Base-by-base conservation (phyloP, 1,140 invertebrate species). In the Orussus abietinus region DNA sequence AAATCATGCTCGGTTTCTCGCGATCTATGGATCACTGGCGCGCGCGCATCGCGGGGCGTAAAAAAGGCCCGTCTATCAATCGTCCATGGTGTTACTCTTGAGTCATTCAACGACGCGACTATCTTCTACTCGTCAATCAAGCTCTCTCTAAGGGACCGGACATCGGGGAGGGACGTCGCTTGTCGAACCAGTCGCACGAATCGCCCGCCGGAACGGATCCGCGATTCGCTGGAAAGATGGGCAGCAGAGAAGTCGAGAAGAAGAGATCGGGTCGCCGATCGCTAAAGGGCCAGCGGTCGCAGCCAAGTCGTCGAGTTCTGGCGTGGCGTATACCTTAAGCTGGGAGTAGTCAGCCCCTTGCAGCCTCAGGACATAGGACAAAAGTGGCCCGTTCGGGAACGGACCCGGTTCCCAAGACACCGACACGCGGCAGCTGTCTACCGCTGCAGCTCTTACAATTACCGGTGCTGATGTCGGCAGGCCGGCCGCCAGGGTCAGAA, bases 321-420 rank as follows among this genome's bases (percentile, higher is more conserved):
- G 66, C 67, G 57, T 65, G 64, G 66, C 66, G 65, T 69, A 33
- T 69, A 82, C 79, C 79, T 85, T 80, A 62, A 82, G 64, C 62
- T 80, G 80, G 54, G 82, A 74, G 56, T 79, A 80, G 38, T 80
- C 79, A 51, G 77, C 76, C 57, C 67, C 64, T 65, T 68, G 66
- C 52, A 74, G 64, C 53, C 83, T 77, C 30, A 92, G 71, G 34
- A 86, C 82, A 74, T 92, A 94, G 29, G 88, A 88, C 30, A 92
- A 79, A 47, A 96, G 75, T 43, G 86, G 88, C 38, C 90, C 91
- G 66, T 93, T 93, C 14, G 85, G 84, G 59, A 89, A 92, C 7
- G 80, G 77, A 9, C 92, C 92, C 4, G 88, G 84, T 65, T 85
- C 80, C 92, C 92, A 96, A 49, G 84, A 86, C 9, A 95, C 78